A percentile compares a stretch with the other conserved stretches of the same genome.
Conservation (phyloP, 2,113 vertebrate genomes). For the Jacana jacana region DNA sequence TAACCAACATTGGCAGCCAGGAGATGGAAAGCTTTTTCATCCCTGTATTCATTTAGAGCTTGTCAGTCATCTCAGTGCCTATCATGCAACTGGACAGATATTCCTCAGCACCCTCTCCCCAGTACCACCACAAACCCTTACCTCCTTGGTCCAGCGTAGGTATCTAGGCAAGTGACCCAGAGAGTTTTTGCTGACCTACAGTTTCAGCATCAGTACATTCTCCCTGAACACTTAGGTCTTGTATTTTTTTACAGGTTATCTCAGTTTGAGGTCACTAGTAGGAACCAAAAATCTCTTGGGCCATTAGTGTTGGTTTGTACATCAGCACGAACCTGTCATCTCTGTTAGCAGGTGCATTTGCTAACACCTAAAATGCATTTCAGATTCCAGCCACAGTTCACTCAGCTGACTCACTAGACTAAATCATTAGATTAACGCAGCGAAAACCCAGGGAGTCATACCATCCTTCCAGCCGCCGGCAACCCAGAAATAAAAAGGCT, state of each 20-base stretch:
- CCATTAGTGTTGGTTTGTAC: background rate
- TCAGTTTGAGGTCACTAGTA: background rate
- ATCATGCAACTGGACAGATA: background rate
- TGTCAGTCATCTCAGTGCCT: background rate
- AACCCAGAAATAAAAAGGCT: background rate
- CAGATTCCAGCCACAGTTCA: background rate
- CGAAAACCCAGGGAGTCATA: fast-evolving
- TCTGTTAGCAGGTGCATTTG: background rate
- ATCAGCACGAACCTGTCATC: background rate
- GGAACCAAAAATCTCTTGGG: background rate
- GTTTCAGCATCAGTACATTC: background rate
- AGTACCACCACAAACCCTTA: background rate
- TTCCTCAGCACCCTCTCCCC: background rate
- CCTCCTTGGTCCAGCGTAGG: background rate
- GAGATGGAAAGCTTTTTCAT: background rate
- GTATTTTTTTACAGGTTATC: background rate
- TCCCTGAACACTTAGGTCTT: background rate
- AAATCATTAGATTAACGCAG: background rate
- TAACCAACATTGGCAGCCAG: background rate
- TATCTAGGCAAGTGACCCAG: background rate
- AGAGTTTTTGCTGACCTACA: background rate
- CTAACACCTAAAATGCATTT: background rate
- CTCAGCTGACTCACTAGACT: background rate
- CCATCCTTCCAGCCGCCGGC: background rate
- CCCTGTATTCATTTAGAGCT: background rate